Evolutionary conservation across 2,888 invertebrate species (phyloP).

Genomic region (Eupithecia subfuscata): DNA sequence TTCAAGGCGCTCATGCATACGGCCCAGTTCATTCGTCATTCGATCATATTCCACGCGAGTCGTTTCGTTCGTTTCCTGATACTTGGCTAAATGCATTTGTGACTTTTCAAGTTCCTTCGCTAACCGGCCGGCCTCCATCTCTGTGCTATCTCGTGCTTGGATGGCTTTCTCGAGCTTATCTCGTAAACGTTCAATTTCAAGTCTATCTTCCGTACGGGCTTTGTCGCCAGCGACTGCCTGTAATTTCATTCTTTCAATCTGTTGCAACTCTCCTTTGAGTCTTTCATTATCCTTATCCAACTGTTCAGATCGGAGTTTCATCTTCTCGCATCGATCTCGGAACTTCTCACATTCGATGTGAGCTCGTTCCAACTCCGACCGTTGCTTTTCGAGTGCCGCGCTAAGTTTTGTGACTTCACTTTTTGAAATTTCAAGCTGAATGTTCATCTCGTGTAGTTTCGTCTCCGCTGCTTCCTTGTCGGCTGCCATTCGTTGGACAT

Average conservation of each 20-base stretch:
- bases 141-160: constrained; percentile 91
- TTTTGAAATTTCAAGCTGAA: constrained; percentile 91
- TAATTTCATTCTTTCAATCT: constrained; percentile 90
- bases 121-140: constrained; percentile 92
- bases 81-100: constrained; percentile 92
- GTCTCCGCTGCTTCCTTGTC: constrained; percentile 88
- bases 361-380: constrained; percentile 91
- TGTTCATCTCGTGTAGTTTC: constrained; percentile 89
- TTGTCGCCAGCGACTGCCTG: constrained; percentile 87
- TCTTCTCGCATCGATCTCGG: constrained; percentile 92
- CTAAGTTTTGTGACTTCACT: constrained; percentile 90
- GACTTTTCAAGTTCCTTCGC: constrained; percentile 94
- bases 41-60: constrained; percentile 93
- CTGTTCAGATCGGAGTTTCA: constrained; percentile 88
- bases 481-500: constrained; percentile 87
- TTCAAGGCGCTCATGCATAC: constrained; percentile 92
- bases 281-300: constrained; percentile 85
- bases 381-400: constrained; percentile 90
- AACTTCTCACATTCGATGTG: constrained; percentile 95
- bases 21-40: constrained; percentile 91
- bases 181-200: constrained; percentile 92
- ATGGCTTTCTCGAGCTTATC: constrained; percentile 94
- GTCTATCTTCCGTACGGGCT: constrained; percentile 86
- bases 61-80: constrained; percentile 92
- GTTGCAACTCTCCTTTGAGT: constrained; percentile 81